Evolutionary conservation across 2,888 invertebrate genomes (phyloP).

Genomic region (Lepidonotus clava): DNA sequence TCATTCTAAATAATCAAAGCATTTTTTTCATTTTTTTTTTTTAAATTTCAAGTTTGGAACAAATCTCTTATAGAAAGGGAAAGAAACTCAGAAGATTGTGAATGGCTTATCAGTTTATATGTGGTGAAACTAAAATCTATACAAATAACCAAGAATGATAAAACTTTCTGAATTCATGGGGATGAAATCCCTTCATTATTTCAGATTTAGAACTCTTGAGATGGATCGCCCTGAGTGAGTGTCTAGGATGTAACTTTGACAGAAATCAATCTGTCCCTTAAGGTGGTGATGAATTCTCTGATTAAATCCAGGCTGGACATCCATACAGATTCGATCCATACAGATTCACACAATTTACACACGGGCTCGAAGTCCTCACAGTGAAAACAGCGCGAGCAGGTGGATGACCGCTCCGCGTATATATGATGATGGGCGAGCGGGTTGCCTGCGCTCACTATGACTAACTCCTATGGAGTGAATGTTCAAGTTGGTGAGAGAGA

Average conservation of each 20-base stretch:
- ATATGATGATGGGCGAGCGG: no score
- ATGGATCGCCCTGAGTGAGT: not conserved
- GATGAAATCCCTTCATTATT: not conserved
- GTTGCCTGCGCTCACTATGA: no score
- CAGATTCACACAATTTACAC: not conserved
- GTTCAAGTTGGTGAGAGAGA: slow-evolving; percentile 39
- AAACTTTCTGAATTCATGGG: not conserved
- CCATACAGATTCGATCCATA: not conserved
- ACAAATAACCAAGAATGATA: not conserved
- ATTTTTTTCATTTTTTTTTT: no score
- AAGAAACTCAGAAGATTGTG: no score
- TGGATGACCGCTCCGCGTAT: not conserved
- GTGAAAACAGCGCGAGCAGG: not conserved
- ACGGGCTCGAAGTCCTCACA: not conserved
- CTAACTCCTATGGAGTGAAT: slow-evolving; percentile 31
- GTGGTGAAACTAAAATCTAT: not conserved
- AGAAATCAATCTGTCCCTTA: not conserved
- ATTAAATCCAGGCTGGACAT: not conserved
- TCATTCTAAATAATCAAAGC: no score
- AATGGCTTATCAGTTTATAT: not conserved
- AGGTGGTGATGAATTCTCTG: not conserved
- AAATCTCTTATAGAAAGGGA: no score
- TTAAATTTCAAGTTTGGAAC: no score
- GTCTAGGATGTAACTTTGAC: not conserved
- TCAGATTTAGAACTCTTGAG: not conserved